phyloP scores from a whole-genome alignment of 2,888 invertebrate species.

The Thymelicus acteon region DNA sequence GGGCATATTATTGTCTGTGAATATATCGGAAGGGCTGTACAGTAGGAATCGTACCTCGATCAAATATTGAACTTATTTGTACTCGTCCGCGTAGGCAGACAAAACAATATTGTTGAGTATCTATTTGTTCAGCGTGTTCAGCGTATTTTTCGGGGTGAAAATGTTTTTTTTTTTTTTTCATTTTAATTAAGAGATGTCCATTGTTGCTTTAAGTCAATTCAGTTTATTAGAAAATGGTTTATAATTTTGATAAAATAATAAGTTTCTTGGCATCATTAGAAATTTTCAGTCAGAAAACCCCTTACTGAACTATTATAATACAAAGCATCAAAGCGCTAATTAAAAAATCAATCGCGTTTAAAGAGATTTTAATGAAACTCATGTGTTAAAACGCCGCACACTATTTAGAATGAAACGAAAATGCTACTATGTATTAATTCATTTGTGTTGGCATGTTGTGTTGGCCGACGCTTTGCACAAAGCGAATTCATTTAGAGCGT shows the following conservation, averaged over 20 bases:
- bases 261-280: no score
- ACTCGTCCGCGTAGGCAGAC: neutral
- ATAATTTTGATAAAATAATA: no score
- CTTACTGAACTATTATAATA: neutral
- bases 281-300: no score
- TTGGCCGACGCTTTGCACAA: neutral
- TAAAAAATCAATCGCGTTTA: no score
- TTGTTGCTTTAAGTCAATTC: no score
- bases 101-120: neutral
- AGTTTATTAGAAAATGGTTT: no score
- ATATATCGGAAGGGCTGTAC: no score
- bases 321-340: no score
- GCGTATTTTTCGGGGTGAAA: neutral
- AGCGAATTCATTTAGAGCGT: conserved; percentile 11
- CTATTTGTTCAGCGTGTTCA: no score
- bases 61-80: conserved; percentile 9
- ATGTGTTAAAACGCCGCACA: neutral
- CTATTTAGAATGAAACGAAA: conserved; percentile 6
- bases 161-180: neutral
- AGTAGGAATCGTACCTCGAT: conserved; percentile 7
- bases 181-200: no score
- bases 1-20: no score
- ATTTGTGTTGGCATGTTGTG: neutral
- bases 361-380: neutral
- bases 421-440: conserved; percentile 5